These are phyloP conservation scores for Propithecus deckenii DNA, from an alignment of 2,797 vertebrate species.

Conservation along the genomic window DNA sequence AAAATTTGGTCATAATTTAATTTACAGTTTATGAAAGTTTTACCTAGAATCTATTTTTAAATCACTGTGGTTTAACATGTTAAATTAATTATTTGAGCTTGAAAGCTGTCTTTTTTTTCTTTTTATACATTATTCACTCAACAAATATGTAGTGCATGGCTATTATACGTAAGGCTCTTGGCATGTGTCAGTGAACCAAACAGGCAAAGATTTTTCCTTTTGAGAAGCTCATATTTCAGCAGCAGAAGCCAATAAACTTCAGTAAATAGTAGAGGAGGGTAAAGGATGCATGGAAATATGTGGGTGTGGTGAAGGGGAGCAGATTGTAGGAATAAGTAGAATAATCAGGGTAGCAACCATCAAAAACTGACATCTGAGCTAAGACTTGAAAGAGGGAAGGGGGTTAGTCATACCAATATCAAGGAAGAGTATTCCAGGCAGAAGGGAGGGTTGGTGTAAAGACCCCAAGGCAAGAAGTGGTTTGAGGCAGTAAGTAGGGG, in stretches of 20 bases:
- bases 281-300: not conserved
- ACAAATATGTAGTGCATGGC: not conserved
- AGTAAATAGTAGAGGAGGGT: not conserved
- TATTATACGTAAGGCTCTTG: not conserved
- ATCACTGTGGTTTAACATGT: not conserved
- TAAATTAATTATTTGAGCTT: not conserved
- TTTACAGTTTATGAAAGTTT: not conserved
- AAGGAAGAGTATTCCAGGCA: not conserved
- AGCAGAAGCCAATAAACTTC: not conserved
- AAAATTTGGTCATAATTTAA: not conserved
- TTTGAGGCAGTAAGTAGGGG: rapidly evolving
- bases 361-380: not conserved
- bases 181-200: not conserved
- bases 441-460: not conserved
- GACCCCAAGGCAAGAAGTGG: not conserved
- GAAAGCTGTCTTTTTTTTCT: not conserved
- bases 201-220: not conserved
- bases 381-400: not conserved
- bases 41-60: not conserved
- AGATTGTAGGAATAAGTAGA: not conserved
- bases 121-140: not conserved
- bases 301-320: not conserved
- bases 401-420: not conserved
- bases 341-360: not conserved
- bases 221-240: not conserved